phyloP scores from a whole-genome alignment of 2,888 invertebrate genomes.

The Xylota segnis region DNA sequence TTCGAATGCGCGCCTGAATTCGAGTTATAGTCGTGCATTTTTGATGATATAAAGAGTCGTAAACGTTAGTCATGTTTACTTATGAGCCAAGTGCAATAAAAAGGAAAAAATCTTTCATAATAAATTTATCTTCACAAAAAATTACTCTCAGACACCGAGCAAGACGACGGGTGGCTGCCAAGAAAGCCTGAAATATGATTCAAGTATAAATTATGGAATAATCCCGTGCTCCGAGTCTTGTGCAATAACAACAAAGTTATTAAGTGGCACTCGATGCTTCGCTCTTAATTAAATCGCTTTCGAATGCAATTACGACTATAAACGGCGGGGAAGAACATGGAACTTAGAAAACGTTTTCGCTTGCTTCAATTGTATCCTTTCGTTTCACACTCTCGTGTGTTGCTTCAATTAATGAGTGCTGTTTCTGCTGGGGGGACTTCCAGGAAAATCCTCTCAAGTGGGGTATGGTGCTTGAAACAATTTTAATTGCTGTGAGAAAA shows the following conservation, averaged over 20 bases:
- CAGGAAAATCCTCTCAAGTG: slow-evolving; percentile 19
- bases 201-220: slow-evolving; percentile 46
- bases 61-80: slow-evolving; percentile 61
- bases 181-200: slow-evolving; percentile 33
- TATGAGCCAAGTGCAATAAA: slow-evolving; percentile 47
- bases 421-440: slow-evolving; percentile 29
- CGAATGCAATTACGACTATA: slow-evolving; percentile 54
- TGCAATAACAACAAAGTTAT: slow-evolving; percentile 52
- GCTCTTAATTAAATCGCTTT: slow-evolving; percentile 69
- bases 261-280: slow-evolving; percentile 65
- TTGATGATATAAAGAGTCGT: slow-evolving; percentile 58
- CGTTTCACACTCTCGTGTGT: slow-evolving; percentile 51
- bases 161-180: slow-evolving; percentile 5
- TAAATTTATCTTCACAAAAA: slow-evolving; percentile 29
- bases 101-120: slow-evolving; percentile 36
- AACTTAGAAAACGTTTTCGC: slow-evolving; percentile 37
- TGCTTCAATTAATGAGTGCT: slow-evolving; percentile 57
- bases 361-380: slow-evolving; percentile 44
- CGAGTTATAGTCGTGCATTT: slow-evolving; percentile 53
- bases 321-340: slow-evolving; percentile 23
- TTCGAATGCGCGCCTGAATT: slow-evolving; percentile 27
- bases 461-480: slow-evolving; percentile 34
- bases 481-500: slow-evolving; percentile 67
- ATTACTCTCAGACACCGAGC: slow-evolving; percentile 5
- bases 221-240: slow-evolving; percentile 41